Percentiles rank a stretch among this genome's conserved stretches.
Evolutionary conservation across 2,797 vertebrate species (phyloP).

Genomic region (Chloroceryle amazona): DNA sequence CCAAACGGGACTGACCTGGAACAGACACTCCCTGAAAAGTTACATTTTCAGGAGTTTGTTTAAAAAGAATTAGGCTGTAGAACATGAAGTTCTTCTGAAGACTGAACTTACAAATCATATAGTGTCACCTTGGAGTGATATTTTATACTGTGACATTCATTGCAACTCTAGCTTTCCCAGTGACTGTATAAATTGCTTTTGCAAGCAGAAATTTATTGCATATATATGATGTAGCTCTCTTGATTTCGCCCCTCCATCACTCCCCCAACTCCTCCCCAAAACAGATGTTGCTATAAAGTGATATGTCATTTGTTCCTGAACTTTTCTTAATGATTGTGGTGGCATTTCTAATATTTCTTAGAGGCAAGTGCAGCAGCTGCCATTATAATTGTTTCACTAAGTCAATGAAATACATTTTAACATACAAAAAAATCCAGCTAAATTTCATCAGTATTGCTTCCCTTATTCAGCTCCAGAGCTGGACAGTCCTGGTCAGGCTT

Average conservation of each 20-base stretch:
- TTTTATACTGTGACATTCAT: not conserved
- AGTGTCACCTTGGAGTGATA: not conserved
- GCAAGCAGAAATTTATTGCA: not conserved
- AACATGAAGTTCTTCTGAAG: not conserved
- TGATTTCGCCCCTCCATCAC: not conserved
- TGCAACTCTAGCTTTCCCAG: not conserved
- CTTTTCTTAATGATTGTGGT: conserved; percentile 37
- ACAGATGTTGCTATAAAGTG: conserved; percentile 31
- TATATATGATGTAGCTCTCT: not conserved
- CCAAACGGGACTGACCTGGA: not conserved
- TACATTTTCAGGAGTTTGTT: not conserved
- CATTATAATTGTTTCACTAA: not conserved
- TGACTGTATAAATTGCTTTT: not conserved
- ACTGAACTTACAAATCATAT: not conserved
- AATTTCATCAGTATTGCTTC: not conserved
- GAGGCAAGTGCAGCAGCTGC: conserved; percentile 37
- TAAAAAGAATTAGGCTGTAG: not conserved
- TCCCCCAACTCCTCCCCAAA: not conserved
- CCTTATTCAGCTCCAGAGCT: not conserved
- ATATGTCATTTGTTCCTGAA: conserved; percentile 32
- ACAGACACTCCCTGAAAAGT: not conserved
- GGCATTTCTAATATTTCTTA: conserved; percentile 65
- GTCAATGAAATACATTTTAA: not conserved
- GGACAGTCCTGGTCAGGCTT: not conserved
- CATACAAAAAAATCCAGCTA: not conserved